Evolutionary conservation across 64 coral and sea anemone genomes (phyloP).

Genomic region (Acropora tenuis): DNA sequence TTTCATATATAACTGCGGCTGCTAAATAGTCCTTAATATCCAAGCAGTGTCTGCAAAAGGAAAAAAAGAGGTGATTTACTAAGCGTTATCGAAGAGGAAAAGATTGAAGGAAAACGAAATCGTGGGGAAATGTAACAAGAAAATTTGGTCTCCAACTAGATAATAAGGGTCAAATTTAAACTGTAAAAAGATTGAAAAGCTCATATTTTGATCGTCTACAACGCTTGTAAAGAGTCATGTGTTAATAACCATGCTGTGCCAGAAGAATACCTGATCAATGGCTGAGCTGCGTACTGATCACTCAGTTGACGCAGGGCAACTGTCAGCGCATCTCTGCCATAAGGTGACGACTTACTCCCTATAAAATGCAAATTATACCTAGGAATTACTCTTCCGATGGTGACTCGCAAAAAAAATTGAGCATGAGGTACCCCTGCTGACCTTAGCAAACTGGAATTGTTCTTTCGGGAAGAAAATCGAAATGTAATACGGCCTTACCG

Average conservation of each 20-base stretch:
- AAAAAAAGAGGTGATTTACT: background rate
- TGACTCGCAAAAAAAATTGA: background rate
- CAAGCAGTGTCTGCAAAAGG: conserved; percentile 65
- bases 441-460: too few species aligned
- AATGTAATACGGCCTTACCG: conserved; percentile 29
- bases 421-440: too few species aligned
- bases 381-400: too few species aligned
- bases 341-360: conserved; percentile 56
- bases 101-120: too few species aligned
- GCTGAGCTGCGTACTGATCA: conserved; percentile 57
- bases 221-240: too few species aligned
- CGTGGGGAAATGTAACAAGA: too few species aligned
- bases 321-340: conserved; percentile 77
- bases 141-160: too few species aligned
- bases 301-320: conserved; percentile 54
- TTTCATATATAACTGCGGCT: conserved; percentile 76
- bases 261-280: conserved; percentile 67
- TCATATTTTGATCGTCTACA: too few species aligned
- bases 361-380: background rate
- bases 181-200: too few species aligned
- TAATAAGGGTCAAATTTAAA: too few species aligned
- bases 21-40: conserved; percentile 78
- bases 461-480: background rate
- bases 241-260: too few species aligned
- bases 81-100: too few species aligned